Percentiles rank a stretch among this genome's conserved stretches.
Evolutionary conservation across 2,888 invertebrate genomes (phyloP).

Genomic region (Drosophila barbarae): DNA sequence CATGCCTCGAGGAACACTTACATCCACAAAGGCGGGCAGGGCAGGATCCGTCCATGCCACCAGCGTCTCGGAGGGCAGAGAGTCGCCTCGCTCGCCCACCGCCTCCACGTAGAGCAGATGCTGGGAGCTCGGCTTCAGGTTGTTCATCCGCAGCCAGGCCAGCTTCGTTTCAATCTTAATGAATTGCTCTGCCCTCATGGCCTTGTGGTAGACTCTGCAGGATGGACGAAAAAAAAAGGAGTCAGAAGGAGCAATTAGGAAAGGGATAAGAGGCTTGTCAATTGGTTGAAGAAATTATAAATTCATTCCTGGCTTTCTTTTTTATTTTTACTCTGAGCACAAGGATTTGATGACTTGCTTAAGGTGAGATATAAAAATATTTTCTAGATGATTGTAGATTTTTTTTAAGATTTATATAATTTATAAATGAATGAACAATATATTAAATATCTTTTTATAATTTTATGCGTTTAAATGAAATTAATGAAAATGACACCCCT

Average conservation of each 20-base stretch:
- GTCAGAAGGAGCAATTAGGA: slow-evolving; percentile 4
- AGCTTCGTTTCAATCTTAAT: slow-evolving; percentile 84
- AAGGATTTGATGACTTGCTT: background rate
- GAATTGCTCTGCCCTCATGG: slow-evolving; percentile 83
- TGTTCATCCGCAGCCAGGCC: slow-evolving; percentile 86
- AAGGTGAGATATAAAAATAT: no score
- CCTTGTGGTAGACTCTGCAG: slow-evolving; percentile 85
- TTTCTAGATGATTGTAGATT: no score
- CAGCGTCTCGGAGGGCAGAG: slow-evolving; percentile 89
- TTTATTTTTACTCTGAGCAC: no score
- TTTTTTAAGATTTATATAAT: no score
- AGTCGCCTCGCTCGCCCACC: slow-evolving; percentile 85
- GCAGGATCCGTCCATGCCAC: slow-evolving; percentile 94
- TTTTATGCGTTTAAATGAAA: no score
- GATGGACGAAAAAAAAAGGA: background rate
- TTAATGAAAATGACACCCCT: no score
- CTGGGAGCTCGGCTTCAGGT: slow-evolving; percentile 89
- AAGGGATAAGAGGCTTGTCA: background rate
- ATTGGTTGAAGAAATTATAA: background rate
- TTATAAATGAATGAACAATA: no score
- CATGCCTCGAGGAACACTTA: slow-evolving; percentile 75
- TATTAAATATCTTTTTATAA: no score
- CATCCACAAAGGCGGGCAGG: slow-evolving; percentile 92
- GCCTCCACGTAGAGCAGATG: slow-evolving; percentile 90
- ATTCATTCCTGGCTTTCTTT: background rate